A percentile compares a stretch with the other conserved stretches of the same genome.
These are phyloP conservation scores for Pipistrellus pipistrellus DNA, from an alignment of 2,797 vertebrate genomes.

Conservation along the genomic window DNA sequence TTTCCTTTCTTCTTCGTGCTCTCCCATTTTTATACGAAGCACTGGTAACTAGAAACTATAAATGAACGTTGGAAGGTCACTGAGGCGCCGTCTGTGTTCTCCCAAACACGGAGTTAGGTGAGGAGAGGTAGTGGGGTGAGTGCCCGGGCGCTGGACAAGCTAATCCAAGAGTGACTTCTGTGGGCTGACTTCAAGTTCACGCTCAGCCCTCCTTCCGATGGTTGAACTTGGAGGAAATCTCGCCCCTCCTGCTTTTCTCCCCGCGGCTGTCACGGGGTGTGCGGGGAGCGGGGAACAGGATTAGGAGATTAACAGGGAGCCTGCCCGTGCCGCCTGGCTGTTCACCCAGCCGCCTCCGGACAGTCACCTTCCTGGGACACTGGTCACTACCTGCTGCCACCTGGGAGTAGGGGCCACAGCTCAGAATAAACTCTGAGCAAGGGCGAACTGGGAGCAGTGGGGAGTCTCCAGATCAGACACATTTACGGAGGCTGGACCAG, in stretches of 20 bases:
- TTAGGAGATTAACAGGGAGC: conserved; percentile 64
- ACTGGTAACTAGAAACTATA: conserved; percentile 5
- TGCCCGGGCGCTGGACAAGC: neutral
- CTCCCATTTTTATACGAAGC: neutral
- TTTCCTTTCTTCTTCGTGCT: neutral
- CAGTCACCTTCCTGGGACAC: conserved; percentile 27
- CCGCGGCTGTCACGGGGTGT: conserved; percentile 71
- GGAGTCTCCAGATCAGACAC: neutral
- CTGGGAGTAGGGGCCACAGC: neutral
- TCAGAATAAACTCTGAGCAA: conserved; percentile 47
- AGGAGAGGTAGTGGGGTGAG: neutral
- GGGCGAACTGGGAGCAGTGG: neutral
- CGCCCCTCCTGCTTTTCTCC: neutral
- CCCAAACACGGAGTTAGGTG: neutral
- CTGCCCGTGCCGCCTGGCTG: neutral
- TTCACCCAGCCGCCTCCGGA: conserved; percentile 6
- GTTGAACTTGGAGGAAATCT: conserved; percentile 14
- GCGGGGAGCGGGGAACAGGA: conserved; percentile 72
- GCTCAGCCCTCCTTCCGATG: neutral
- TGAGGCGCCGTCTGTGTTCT: neutral
- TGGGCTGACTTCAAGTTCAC: neutral
- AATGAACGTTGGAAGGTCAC: conserved; percentile 3
- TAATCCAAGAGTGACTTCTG: neutral
- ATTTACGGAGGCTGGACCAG: neutral
- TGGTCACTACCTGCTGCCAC: conserved; percentile 49